Base-by-base conservation (phyloP, 2,797 vertebrate genomes). In the Melanotaenia boesemani region DNA sequence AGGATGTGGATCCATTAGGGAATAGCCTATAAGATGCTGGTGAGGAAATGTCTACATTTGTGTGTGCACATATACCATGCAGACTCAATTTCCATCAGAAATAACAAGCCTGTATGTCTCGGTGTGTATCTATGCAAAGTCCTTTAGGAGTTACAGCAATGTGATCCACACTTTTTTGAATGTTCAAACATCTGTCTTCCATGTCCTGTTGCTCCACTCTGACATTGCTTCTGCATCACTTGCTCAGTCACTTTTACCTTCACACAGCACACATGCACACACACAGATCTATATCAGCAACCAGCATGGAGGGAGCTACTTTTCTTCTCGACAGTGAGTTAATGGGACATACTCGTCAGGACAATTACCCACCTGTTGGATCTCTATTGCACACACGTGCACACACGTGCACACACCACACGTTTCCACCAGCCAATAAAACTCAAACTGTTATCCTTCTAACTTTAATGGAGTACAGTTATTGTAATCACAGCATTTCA, bases 261-360 rank as follows among this genome's bases (percentile, higher is more conserved):
- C 26, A 26, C 26, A 26, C 24, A 26, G 24, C 24, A 24, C 32
- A 57, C 59, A 72, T 63, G 64, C 54, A 59, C 30, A 72, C n/a
- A 78, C 67, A 80, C 80, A 76, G 26, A 26, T 26, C 26, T 85
- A 74, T 83, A 87, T 86, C 86, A 63, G 61, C 56, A 59, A 18
- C 66, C 48, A 63, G 69, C 13, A 26, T 72, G 80, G 55, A 82
- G 52, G 67, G 63, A 80, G 71, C 62, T 72, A 86, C 82, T 86
- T 88, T 92, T 86, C 86, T 83, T 87, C 81, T 77, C 84, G 88
- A 88, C 86, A 87, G 82, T 76, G 81, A 64, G 80, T 82, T 92
- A 92, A 89, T 91, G 84, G 87, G 87, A 88, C 81, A 87, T 86
- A 87, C 67, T 86, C 82, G 41, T 85, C 84, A 76, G 80, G 67